Percentiles rank a stretch among this genome's conserved stretches.
These are phyloP conservation scores for Lycaena phlaeas DNA, from an alignment of 2,888 invertebrate species.

Conservation along the genomic window DNA sequence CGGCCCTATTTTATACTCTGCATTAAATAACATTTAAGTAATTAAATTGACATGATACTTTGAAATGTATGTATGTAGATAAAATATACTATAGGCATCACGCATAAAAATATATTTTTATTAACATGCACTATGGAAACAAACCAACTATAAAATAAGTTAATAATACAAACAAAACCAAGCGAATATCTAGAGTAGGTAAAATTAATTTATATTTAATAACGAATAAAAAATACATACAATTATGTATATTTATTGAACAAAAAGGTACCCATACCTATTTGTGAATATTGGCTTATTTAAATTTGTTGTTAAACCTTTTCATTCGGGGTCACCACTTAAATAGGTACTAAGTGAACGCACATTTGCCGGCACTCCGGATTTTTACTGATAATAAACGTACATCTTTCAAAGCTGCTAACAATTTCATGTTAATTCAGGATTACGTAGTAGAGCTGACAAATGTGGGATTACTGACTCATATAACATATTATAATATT, in stretches of 20 bases:
- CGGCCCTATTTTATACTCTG: slow-evolving; percentile 8
- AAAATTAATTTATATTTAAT: slow-evolving; percentile 28
- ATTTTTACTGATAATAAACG: too few species aligned
- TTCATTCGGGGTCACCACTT: too few species aligned
- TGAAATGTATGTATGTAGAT: slow-evolving; percentile 15
- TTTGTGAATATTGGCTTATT: too few species aligned
- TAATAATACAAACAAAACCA: slow-evolving; percentile 54
- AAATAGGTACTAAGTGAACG: too few species aligned
- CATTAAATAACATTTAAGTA: slow-evolving; percentile 11
- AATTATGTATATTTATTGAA: neutral
- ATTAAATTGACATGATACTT: slow-evolving; percentile 21
- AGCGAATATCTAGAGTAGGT: slow-evolving; percentile 33
- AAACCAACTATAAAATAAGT: slow-evolving; percentile 52
- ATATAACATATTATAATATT: too few species aligned
- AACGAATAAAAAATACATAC: slow-evolving; percentile 12
- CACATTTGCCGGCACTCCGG: too few species aligned
- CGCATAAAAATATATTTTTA: slow-evolving; percentile 19
- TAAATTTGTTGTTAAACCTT: too few species aligned
- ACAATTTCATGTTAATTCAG: too few species aligned
- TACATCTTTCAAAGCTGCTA: too few species aligned
- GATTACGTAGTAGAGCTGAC: too few species aligned
- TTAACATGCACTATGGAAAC: slow-evolving; percentile 35
- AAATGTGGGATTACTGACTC: too few species aligned
- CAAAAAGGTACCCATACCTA: slow-evolving; percentile 10
- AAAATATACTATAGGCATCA: slow-evolving; percentile 12